phyloP scores from a whole-genome alignment of 1,140 invertebrate species.

The Drosophila santomea region DNA sequence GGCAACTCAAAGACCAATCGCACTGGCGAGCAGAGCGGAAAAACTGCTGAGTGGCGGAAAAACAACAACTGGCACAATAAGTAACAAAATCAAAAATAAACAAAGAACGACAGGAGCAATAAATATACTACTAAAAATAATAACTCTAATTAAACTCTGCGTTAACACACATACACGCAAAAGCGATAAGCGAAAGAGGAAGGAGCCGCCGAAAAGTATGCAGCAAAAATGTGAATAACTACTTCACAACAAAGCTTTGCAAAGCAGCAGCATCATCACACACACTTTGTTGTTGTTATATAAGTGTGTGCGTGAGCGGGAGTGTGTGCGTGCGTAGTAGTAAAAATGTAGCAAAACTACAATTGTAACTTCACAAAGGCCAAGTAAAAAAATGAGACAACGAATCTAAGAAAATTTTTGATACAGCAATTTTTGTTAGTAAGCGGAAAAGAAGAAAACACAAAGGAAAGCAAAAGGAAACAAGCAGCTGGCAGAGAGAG shows the following conservation, averaged over 20 bases:
- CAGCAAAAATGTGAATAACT: constrained; percentile 50
- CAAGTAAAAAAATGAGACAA: constrained; percentile 28
- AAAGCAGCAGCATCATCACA: constrained; percentile 21
- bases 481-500: constrained; percentile 36
- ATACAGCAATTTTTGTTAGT: constrained; percentile 41
- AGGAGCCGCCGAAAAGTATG: constrained; percentile 39
- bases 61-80: constrained; percentile 9
- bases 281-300: constrained; percentile 26
- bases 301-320: constrained; percentile 35
- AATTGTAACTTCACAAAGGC: constrained; percentile 1
- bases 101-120: constrained; percentile 7
- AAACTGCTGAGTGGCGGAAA: constrained; percentile 20
- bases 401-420: constrained; percentile 41
- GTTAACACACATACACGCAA: constrained; percentile 6
- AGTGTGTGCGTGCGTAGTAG: constrained; percentile 34
- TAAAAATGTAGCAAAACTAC: constrained; percentile 40
- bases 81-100: constrained; percentile 10
- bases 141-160: not conserved
- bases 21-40: constrained; percentile 24
- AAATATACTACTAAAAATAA: not conserved
- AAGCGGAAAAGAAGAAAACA: constrained; percentile 15
- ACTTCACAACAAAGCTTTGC: constrained; percentile 18
- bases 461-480: constrained; percentile 7
- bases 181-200: not conserved
- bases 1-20: not conserved